Evolutionary conservation across 2,113 vertebrate genomes (phyloP), one percentile per base, ranked within the genome.

Genomic region (Madoqua kirkii): DNA sequence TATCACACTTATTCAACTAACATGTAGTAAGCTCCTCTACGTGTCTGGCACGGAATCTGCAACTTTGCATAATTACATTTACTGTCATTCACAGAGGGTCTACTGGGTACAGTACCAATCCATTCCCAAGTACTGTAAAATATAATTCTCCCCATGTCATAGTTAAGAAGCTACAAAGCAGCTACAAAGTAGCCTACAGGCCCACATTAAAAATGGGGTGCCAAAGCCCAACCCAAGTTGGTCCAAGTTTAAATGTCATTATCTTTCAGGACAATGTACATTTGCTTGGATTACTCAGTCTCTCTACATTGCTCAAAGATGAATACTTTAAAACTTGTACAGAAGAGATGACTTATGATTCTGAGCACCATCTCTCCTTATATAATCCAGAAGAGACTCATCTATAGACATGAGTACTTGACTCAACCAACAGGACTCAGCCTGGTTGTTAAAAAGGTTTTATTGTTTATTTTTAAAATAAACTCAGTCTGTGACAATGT

Each of bases 401-500:
- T 16, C 12, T 52, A 10, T 9, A 25, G 48, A 91, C 0, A 29
- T 48, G 8, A 81, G 64, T 31, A 29, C 31, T 13, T 3, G 36
- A 62, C 36, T 93, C 17, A 48, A 33, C 12, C 45, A 3, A 40
- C 16, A 81, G 33, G 17, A 79, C 29, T 9, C 27, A 55, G 8
- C 17, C 27, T 89, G 31, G 3, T 43, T 54, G 3, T 74, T 90
- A 12, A 45, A 76, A 91, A 93, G n/a, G 0, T 33, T 94, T 94
- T 40, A n/a, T 52, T 92, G 92, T 95, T 93, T 31, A 89, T 87
- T 91, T 91, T 52, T 50, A 78, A 89, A 89, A 54, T 78, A 12
- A 4, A 21, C 36, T 81, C n/a, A 17, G 40, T 25, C 64, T 57
- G 55, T 87, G 50, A 29, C 25, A 36, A 23, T n/a, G 33, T 50